Conservation (phyloP, 2,888 invertebrate species). For the Rhaphigaster nebulosa region DNA sequence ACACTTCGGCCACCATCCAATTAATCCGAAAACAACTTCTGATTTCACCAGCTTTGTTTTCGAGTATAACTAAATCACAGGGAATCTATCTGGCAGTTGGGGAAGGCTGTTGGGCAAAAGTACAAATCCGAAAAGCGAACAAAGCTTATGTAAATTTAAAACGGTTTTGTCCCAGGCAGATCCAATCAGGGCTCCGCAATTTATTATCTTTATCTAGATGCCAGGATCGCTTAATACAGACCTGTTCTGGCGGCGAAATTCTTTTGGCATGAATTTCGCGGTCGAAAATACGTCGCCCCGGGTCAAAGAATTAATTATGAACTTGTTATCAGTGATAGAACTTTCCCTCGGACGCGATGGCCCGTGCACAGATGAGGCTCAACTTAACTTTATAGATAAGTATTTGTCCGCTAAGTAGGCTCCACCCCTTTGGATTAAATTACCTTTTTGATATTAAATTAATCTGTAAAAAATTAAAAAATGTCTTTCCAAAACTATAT, state of each 20-base stretch:
- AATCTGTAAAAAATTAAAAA: background rate
- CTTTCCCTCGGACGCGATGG: background rate
- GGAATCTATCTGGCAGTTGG: background rate
- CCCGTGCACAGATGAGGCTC: background rate
- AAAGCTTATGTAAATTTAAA: slow-evolving; percentile 42
- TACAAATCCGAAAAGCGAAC: slow-evolving; percentile 40
- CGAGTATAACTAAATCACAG: background rate
- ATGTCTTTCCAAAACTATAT: background rate
- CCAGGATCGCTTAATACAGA: slow-evolving; percentile 15
- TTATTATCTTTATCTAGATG: slow-evolving; percentile 32
- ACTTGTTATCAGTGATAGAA: slow-evolving; percentile 23
- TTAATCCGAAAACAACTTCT: background rate
- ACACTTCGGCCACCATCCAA: background rate
- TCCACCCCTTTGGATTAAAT: background rate
- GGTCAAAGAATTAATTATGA: slow-evolving; percentile 38
- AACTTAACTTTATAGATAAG: background rate
- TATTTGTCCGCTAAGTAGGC: background rate
- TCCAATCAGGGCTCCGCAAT: background rate
- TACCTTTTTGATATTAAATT: background rate
- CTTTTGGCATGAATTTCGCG: slow-evolving; percentile 20
- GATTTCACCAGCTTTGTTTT: slow-evolving; percentile 1
- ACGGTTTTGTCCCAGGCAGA: slow-evolving; percentile 13
- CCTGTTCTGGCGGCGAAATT: slow-evolving; percentile 7
- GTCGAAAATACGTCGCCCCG: background rate
- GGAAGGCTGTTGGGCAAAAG: background rate